Base-by-base conservation (phyloP, 2,113 vertebrate species). In the Ptyas mucosa region DNA sequence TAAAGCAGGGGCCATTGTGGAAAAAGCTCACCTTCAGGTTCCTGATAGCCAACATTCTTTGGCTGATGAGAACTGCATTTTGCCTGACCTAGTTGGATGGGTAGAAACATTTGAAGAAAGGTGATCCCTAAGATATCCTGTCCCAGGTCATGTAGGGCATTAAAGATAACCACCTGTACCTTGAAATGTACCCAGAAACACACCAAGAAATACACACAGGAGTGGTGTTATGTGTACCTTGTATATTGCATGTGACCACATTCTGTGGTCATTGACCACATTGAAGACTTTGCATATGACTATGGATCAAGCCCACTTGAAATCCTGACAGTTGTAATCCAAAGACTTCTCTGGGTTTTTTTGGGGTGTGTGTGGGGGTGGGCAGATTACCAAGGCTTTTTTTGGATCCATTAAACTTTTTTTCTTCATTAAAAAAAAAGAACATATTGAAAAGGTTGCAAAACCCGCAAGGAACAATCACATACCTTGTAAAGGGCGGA, bases 381-480 rank as follows among this genome's bases (percentile, higher is more conserved):
- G 46, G 1, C 29, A 69, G 64, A 75, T 75, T 75, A 34, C 5
- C n/a, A 75, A 34, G 64, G 69, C 34, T 34, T 81, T 18, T 81
- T 81, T 81, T 81, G 34, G 7, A 81, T 81, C 34, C 34, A 39
- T 81, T 7, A 39, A 39, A 39, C 34, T 39, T 81, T 81, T n/a
- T 64, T 61, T 39, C 18, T n/a, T 12, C 6, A 93, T 94, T 92
- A 96, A 96, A 90, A 61, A 89, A 81, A 0, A 91, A 93, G 57
- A 21, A 93, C 89, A 94, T 53, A 29, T 87, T 69, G 87, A 95
- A 88, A 93, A 92, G 94, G 95, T 93, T 90, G 91, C 92, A 89
- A 96, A 89, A 75, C 52, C 90, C 92, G 8, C 34, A 92, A 89
- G 92, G 51, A 91, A 52, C 55, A 34, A 12, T 34, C 23, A 14